These are phyloP conservation scores for Sinocyclocheilus anophthalmus DNA, from an alignment of 2,113 vertebrate species.

Conservation along the genomic window DNA sequence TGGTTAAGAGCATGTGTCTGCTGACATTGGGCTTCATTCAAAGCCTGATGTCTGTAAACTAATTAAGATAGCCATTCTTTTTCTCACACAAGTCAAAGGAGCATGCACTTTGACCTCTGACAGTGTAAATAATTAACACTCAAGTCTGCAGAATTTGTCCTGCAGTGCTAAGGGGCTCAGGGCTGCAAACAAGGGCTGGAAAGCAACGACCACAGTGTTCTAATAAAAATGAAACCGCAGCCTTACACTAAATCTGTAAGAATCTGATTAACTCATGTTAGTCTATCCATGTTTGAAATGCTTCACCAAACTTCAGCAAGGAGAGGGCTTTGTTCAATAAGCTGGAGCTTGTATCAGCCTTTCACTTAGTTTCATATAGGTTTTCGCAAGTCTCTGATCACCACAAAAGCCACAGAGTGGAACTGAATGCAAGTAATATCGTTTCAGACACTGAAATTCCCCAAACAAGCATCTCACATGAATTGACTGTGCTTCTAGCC, in stretches of 20 bases:
- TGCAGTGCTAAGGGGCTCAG: slow-evolving; percentile 13
- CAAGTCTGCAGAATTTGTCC: slow-evolving; percentile 55
- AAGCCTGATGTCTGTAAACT: slow-evolving; percentile 40
- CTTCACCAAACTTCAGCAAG: slow-evolving; percentile 17
- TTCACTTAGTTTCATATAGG: slow-evolving; percentile 11
- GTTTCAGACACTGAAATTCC: background rate
- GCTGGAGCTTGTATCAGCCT: slow-evolving; percentile 11
- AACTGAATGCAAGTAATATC: background rate
- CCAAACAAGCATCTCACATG: background rate
- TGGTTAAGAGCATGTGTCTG: slow-evolving; percentile 2
- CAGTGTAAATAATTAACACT: slow-evolving; percentile 67
- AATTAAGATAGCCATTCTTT: slow-evolving; percentile 38
- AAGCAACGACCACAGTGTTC: slow-evolving; percentile 29
- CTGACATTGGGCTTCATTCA: background rate
- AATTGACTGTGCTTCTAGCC: background rate
- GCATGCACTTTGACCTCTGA: slow-evolving; percentile 43
- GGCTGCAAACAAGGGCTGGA: slow-evolving; percentile 46
- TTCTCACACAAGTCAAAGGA: slow-evolving; percentile 41
- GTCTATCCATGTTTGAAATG: slow-evolving; percentile 25
- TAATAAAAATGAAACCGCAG: slow-evolving; percentile 55
- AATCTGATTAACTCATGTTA: slow-evolving; percentile 37
- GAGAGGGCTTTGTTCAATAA: slow-evolving; percentile 15
- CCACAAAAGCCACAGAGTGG: background rate
- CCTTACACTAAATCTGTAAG: slow-evolving; percentile 33
- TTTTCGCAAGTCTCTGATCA: slow-evolving; percentile 7